These are phyloP conservation scores for Pseudomyrmex cubaensis DNA, from an alignment of 1,140 invertebrate species.

Conservation along the genomic window DNA sequence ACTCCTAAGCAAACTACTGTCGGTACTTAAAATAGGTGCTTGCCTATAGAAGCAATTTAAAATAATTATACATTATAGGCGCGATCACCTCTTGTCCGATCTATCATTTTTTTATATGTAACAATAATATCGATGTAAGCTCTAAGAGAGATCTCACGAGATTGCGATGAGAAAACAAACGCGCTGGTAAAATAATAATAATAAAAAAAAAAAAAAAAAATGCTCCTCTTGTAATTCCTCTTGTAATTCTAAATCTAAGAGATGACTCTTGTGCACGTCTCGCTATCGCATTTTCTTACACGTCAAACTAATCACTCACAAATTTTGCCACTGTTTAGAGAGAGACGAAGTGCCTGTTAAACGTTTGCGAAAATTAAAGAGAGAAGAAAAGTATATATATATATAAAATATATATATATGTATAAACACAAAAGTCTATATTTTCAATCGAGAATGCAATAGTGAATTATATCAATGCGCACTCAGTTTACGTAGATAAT, in stretches of 20 bases:
- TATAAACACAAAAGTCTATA: conserved; percentile 70
- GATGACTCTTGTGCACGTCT: conserved; percentile 38
- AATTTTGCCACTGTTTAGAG: conserved; percentile 72
- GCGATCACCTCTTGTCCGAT: conserved; percentile 46
- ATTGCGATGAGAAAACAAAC: neutral
- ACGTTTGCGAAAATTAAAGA: conserved; percentile 66
- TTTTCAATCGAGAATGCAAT: conserved; percentile 79
- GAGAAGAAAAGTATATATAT: conserved; percentile 68
- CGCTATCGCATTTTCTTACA: conserved; percentile 58
- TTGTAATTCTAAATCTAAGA: too few relatives aligned
- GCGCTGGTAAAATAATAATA: neutral
- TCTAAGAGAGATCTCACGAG: conserved; percentile 16
- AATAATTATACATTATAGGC: conserved; percentile 43
- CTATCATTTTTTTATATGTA: conserved; percentile 51
- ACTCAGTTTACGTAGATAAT: conserved; percentile 71
- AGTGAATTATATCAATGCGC: conserved; percentile 74
- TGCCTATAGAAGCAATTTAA: conserved; percentile 43
- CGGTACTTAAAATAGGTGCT: conserved; percentile 66
- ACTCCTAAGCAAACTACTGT: conserved; percentile 37
- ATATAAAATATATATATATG: conserved; percentile 53
- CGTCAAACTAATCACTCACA: conserved; percentile 66
- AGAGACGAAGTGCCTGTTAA: conserved; percentile 80
- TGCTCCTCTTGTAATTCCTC: neutral
- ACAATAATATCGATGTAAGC: conserved; percentile 37
- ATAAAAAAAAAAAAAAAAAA: too few relatives aligned